A percentile compares a stretch with the other conserved stretches of the same genome.
Evolutionary conservation across 2,888 invertebrate species (phyloP).

Genomic region (Patella caerulea): DNA sequence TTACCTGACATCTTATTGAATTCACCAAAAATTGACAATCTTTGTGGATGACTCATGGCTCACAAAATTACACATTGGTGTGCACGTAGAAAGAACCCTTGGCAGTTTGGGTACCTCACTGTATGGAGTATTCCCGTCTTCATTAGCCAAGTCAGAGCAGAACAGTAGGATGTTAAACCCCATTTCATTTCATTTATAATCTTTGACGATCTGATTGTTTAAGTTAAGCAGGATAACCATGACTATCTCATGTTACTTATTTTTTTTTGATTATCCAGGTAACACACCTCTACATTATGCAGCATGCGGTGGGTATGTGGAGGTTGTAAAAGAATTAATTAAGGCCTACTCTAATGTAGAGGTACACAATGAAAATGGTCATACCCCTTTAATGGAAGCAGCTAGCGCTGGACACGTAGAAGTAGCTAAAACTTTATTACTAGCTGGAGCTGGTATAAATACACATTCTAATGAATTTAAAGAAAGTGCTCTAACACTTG

Average conservation of each 20-base stretch:
- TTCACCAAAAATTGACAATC: no score
- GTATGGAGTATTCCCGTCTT: no score
- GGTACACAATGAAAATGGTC: constrained; percentile 99
- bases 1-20: no score
- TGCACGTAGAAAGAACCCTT: no score
- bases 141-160: no score
- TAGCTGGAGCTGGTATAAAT: constrained; percentile 97
- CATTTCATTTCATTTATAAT: no score
- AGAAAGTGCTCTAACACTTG: constrained; percentile 95
- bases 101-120: no score
- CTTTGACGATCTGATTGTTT: no score
- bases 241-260: neutral
- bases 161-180: no score
- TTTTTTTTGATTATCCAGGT: constrained; percentile 48
- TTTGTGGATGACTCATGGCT: no score
- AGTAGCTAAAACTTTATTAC: constrained; percentile 80
- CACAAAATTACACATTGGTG: no score
- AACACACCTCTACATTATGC: constrained; percentile 95
- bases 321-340: constrained; percentile 89
- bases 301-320: constrained; percentile 76
- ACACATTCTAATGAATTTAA: constrained; percentile 99
- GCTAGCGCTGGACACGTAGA: constrained; percentile 72
- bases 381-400: constrained; percentile 84
- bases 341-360: constrained; percentile 94
- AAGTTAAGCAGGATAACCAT: neutral